phyloP scores from a whole-genome alignment of 2,797 vertebrate species.

The Syngnathus acus region DNA sequence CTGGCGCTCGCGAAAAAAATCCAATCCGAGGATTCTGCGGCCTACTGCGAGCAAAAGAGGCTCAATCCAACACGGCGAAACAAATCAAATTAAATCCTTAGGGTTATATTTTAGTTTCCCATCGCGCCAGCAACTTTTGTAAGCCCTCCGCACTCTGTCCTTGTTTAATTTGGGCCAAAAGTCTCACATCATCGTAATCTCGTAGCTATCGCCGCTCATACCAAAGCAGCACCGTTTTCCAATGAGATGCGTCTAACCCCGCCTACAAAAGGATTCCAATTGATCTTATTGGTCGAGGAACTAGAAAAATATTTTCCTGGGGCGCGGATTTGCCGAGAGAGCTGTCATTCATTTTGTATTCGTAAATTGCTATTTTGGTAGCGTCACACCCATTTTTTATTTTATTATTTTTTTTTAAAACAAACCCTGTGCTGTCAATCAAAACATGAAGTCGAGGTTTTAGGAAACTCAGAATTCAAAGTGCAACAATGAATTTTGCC shows the following conservation, averaged over 20 bases:
- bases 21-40: slow-evolving; percentile 1
- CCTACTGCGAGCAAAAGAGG: background rate
- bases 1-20: background rate
- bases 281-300: slow-evolving; percentile 41
- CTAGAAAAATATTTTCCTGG: slow-evolving; percentile 31
- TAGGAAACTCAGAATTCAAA: background rate
- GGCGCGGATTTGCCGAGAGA: slow-evolving; percentile 26
- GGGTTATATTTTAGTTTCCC: slow-evolving; percentile 17
- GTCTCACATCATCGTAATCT: slow-evolving; percentile 58
- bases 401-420: slow-evolving; percentile 4
- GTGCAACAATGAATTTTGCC: background rate
- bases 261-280: slow-evolving; percentile 37
- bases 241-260: slow-evolving; percentile 12
- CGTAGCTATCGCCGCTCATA: slow-evolving; percentile 44
- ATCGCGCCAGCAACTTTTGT: slow-evolving; percentile 6
- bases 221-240: slow-evolving; percentile 9
- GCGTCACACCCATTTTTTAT: slow-evolving; percentile 36
- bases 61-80: background rate
- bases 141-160: slow-evolving; percentile 7
- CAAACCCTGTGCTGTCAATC: background rate
- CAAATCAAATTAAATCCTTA: background rate
- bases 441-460: background rate
- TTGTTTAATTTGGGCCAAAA: slow-evolving; percentile 27
- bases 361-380: slow-evolving; percentile 43
- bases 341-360: slow-evolving; percentile 27